A percentile compares a stretch with the other conserved stretches of the same genome.
phyloP scores from a whole-genome alignment of 2,888 invertebrate genomes.

The Andrena flavipes region DNA sequence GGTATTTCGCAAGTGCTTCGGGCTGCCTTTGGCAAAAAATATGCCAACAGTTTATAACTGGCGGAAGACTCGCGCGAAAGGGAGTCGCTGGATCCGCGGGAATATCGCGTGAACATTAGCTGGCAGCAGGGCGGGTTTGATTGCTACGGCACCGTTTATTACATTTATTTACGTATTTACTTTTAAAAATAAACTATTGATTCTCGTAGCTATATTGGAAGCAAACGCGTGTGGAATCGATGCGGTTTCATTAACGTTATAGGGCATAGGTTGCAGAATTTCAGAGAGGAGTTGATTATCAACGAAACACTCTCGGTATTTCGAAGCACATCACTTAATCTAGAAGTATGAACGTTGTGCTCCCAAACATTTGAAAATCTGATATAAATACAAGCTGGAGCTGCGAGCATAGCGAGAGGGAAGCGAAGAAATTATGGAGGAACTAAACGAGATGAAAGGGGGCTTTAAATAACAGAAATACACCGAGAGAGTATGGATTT shows the following conservation, averaged over 20 bases:
- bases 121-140: background rate
- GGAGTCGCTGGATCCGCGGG: background rate
- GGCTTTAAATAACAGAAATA: slow-evolving; percentile 11
- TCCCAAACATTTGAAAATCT: background rate
- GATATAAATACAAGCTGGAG: background rate
- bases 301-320: too few relatives aligned
- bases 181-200: background rate
- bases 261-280: too few relatives aligned
- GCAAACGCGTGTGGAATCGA: background rate
- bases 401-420: background rate
- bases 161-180: background rate
- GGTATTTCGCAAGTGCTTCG: slow-evolving; percentile 22
- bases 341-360: background rate
- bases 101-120: slow-evolving; percentile 3
- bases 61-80: slow-evolving; percentile 26
- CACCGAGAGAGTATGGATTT: background rate
- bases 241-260: background rate
- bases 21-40: slow-evolving; percentile 37
- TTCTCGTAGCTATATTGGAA: background rate
- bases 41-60: slow-evolving; percentile 38
- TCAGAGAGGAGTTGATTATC: too few relatives aligned
- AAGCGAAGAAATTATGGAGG: background rate
- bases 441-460: slow-evolving; percentile 7
- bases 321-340: too few relatives aligned
- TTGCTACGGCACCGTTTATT: background rate